Evolutionary conservation across 2,797 vertebrate species (phyloP), one percentile per base, ranked within the genome.

Genomic region (Threskiornis aethiopicus): DNA sequence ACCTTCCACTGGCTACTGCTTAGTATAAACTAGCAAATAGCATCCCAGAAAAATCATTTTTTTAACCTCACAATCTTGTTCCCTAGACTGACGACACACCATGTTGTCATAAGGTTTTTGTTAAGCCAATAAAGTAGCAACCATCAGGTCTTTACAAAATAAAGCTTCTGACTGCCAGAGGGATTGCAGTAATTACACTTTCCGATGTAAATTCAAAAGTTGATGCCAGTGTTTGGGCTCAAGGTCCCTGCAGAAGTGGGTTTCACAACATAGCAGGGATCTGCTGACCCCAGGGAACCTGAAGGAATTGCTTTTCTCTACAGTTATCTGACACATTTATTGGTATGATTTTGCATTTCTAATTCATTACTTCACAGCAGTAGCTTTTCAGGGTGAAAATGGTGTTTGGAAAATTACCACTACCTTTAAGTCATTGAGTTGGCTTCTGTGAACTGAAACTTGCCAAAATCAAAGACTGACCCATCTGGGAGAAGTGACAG

Each of bases 71-170:
- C 6, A 24, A 2, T 62, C 37, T 75, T 81, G 5, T 65, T 88
- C 24, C 9, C 20, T 18, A 31, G 19, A 12, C 16, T 71, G 44
- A 76, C 0, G 0, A n/a, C 22, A n/a, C 3, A 3, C 10, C 3
- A 1, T 55, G 62, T 35, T 71, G 61, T 14, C 7, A 2, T 41
- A 79, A 72, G 7, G 12, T 24, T 82, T 93, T 72, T 61, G 11
- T 44, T 65, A 72, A 33, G 39, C 82, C 20, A 90, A 39, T 31
- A 33, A 90, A 72, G 46, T 18, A 57, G 26, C 44, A 76, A 51
- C 6, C 18, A 46, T 72, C 35, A 69, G 4, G 12, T 42, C n/a
- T 47, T 86, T 67, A 70, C 28, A 76, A 66, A 87, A 24, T 35
- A 85, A 72, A 7, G 17, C 15, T 81, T 83, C 52, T 57, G 24